Base-by-base conservation (phyloP, 2,888 invertebrate species). In the Tromatobia lineatoria region DNA sequence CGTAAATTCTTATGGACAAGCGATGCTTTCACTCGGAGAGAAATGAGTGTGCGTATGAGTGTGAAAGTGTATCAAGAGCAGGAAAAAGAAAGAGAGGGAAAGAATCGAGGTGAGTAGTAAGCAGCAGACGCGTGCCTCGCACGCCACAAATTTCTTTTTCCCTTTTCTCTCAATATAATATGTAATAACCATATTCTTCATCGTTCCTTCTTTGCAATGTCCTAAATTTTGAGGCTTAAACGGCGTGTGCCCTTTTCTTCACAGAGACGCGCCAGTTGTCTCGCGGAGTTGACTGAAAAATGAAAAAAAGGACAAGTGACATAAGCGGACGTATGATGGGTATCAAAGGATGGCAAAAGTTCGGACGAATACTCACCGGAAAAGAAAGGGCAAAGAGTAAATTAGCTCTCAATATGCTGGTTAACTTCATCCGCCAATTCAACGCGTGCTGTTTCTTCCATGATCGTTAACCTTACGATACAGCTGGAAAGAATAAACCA, bases 101-200 rank as follows among this genome's bases (percentile, higher is more conserved):
- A 67, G 11, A 42, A 10, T 38, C 38, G 67, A 73, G 38, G 59
- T 70, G 67, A 82, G 82, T 77, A 74, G 34, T 42, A 42, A 50
- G 29, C 34, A 25, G 25, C 57, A 77, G 84, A 79, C 84, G 75
- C 85, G 87, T 80, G 85, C 82, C 83, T 69, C 18, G 42, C 50
- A 80, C 59, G 80, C 50, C n/a, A 70, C 45, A 25, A 64, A 74
- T 45, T 76, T 71, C 4, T 71, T 75, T 70, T 77, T 69, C 74
- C 61, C 25, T 47, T 47, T 67, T 38, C 54, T 50, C 38, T 38
- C 57, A n/a, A 74, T 74, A 69, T 34, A 70, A 34, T 20, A 38
- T 29, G 29, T 64, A 64, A 38, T 18, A 34, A 64, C 10, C 34
- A 64, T 64, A 64, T 64, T 64, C 64, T 38, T 64, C 64, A 64